These are phyloP conservation scores for Pseudoatta argentina DNA, from an alignment of 1,140 invertebrate species.

Conservation along the genomic window DNA sequence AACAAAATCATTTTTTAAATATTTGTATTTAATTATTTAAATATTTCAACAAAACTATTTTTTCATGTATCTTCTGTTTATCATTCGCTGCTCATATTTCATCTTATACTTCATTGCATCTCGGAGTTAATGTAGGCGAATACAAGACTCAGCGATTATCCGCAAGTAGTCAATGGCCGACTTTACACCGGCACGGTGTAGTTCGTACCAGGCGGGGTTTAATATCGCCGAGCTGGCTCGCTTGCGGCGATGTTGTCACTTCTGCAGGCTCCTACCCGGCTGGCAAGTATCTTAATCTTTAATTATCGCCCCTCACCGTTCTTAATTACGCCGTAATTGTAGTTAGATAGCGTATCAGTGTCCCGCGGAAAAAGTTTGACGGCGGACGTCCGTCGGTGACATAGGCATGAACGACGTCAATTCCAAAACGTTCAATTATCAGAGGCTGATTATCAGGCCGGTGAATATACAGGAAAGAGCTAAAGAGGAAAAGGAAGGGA, in stretches of 20 bases:
- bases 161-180: conserved; percentile 59
- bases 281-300: conserved; percentile 81
- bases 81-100: not conserved
- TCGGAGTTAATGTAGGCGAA: conserved; percentile 29
- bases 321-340: conserved; percentile 80
- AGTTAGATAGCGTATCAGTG: conserved; percentile 76
- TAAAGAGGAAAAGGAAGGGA: not conserved
- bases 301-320: conserved; percentile 77
- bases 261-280: conserved; percentile 73
- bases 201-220: conserved; percentile 57
- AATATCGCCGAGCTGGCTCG: conserved; percentile 57
- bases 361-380: conserved; percentile 66
- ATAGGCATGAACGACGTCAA: conserved; percentile 66
- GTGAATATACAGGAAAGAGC: conserved; percentile 1
- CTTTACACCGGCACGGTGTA: conserved; percentile 49
- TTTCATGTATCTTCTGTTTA: conserved; percentile 4
- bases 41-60: too few relatives aligned
- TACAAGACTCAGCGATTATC: conserved; percentile 45
- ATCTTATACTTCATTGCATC: conserved; percentile 44
- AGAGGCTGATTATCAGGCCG: conserved; percentile 63
- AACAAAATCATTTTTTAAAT: too few relatives aligned
- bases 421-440: conserved; percentile 76
- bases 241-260: conserved; percentile 69
- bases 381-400: conserved; percentile 41
- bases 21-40: too few relatives aligned